Percentiles rank a stretch among this genome's conserved stretches.
phyloP scores from a whole-genome alignment of 2,888 invertebrate genomes.

The Scelioninae gen. 2 region DNA sequence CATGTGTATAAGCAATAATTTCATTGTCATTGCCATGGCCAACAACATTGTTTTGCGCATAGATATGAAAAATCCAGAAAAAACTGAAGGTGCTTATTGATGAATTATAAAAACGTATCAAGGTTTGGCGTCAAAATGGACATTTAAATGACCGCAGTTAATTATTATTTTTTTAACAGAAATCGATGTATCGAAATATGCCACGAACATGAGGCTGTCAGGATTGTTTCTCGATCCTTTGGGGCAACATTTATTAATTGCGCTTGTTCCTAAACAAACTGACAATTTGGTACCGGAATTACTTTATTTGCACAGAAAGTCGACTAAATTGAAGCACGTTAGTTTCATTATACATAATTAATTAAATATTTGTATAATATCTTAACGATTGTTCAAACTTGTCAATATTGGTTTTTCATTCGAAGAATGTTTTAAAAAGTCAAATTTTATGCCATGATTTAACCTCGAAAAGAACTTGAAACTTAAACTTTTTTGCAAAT shows the following conservation, averaged over 20 bases:
- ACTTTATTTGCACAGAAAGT: constrained; percentile 86
- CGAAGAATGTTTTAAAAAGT: too few relatives aligned
- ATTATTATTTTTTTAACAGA: constrained; percentile 77
- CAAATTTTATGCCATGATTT: too few relatives aligned
- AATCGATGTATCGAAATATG: constrained; percentile 83
- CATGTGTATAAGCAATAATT: constrained; percentile 88
- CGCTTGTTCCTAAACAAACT: constrained; percentile 80
- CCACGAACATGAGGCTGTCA: constrained; percentile 79
- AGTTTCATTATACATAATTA: constrained; percentile 7
- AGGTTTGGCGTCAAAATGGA: too few relatives aligned
- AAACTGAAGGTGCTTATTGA: constrained; percentile 81
- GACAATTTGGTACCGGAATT: constrained; percentile 82
- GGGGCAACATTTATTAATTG: constrained; percentile 89
- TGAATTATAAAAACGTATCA: not conserved
- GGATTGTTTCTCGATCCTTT: constrained; percentile 89
- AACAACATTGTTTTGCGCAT: constrained; percentile 88
- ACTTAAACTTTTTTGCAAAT: too few relatives aligned
- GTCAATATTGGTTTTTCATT: too few relatives aligned
- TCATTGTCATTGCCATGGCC: constrained; percentile 88
- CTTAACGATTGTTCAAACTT: too few relatives aligned
- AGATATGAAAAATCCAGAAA: constrained; percentile 86
- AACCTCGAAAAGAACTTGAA: too few relatives aligned
- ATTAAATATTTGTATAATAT: too few relatives aligned
- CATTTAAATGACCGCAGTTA: too few relatives aligned
- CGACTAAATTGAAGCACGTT: constrained; percentile 83